Evolutionary conservation across 1,140 invertebrate species (phyloP).

Genomic region (Theocolax elegans): DNA sequence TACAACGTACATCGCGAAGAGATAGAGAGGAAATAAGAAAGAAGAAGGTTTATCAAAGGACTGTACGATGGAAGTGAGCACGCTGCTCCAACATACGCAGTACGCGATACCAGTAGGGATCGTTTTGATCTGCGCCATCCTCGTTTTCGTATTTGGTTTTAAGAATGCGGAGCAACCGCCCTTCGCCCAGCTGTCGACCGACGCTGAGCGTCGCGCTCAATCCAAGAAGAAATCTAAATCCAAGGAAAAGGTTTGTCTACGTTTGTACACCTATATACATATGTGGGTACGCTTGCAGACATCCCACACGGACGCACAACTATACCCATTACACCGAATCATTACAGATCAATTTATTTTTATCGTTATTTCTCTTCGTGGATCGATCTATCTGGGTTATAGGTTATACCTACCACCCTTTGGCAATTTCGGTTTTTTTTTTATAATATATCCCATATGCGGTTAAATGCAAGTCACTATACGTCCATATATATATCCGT

Average conservation of each 20-base stretch:
- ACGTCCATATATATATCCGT: too few species aligned
- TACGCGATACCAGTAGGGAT: conserved; percentile 74
- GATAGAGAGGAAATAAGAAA: not conserved
- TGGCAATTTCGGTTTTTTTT: not conserved
- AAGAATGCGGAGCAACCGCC: conserved; percentile 78
- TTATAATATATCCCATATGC: too few species aligned
- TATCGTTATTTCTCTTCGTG: too few species aligned
- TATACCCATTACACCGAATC: too few species aligned
- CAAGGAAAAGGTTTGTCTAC: conserved; percentile 71
- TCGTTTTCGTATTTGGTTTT: conserved; percentile 80
- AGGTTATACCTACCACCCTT: not conserved
- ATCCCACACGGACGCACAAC: too few species aligned
- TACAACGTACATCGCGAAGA: too few species aligned
- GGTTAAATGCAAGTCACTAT: too few species aligned
- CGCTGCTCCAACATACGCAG: conserved; percentile 67
- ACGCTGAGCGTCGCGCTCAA: conserved; percentile 72
- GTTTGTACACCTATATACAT: too few species aligned
- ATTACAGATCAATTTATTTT: too few species aligned
- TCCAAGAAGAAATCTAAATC: conserved; percentile 72
- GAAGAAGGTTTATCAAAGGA: not conserved
- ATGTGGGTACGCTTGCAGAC: too few species aligned
- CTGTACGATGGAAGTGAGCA: conserved; percentile 47
- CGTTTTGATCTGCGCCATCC: conserved; percentile 73
- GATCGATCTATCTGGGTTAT: too few species aligned
- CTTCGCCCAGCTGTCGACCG: conserved; percentile 75